Evolutionary conservation across 2,888 invertebrate species (phyloP).

Genomic region (Chymomyza fuscimana): DNA sequence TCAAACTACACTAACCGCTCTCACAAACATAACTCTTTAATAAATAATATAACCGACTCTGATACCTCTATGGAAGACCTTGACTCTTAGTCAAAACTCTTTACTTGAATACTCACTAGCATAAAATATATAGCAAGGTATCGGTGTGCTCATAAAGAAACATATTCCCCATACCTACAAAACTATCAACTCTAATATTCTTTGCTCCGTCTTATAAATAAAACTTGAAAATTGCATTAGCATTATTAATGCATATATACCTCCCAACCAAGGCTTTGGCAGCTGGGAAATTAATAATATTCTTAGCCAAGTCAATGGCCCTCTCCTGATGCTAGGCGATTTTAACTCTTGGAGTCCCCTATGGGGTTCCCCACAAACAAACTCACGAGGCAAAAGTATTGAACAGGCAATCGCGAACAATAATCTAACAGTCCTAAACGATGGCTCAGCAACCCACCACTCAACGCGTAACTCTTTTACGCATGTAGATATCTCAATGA

Average conservation of each 20-base stretch:
- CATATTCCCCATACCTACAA: too few relatives aligned
- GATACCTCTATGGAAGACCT: not conserved
- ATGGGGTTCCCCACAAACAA: not conserved
- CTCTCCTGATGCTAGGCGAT: constrained; percentile 9
- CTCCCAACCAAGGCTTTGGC: not conserved
- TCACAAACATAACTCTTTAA: not conserved
- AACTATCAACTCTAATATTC: too few relatives aligned
- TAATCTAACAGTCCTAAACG: not conserved
- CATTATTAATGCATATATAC: not conserved
- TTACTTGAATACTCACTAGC: too few relatives aligned
- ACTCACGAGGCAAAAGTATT: not conserved
- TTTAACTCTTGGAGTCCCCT: constrained; percentile 10
- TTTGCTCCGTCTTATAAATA: too few relatives aligned
- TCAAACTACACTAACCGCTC: not conserved
- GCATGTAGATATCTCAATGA: not conserved
- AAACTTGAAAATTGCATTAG: too few relatives aligned
- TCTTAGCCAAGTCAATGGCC: not conserved
- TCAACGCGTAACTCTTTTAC: not conserved
- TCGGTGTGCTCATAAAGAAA: too few relatives aligned
- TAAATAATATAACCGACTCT: not conserved
- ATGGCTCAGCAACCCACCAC: not conserved
- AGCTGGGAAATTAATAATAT: not conserved
- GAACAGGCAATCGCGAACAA: not conserved
- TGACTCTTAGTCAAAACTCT: too few relatives aligned
- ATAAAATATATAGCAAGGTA: too few relatives aligned